phyloP scores from a whole-genome alignment of 2,888 invertebrate genomes.

The Drosophila mettleri region DNA sequence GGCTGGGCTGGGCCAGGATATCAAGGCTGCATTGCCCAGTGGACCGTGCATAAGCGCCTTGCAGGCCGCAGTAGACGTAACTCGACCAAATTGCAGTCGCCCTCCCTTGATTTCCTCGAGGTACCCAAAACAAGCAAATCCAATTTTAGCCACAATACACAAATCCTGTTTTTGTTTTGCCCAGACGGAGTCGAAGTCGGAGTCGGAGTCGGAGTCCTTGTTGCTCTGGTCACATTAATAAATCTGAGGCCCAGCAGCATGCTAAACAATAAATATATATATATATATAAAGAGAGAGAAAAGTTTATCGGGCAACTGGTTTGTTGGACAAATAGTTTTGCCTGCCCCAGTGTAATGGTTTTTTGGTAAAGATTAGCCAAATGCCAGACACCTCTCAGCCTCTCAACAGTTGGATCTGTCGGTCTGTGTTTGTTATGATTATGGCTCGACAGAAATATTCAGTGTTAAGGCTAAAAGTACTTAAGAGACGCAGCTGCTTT shows the following conservation, averaged over 20 bases:
- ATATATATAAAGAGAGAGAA: slow-evolving; percentile 7
- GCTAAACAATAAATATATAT: slow-evolving; percentile 42
- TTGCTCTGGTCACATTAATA: slow-evolving; percentile 51
- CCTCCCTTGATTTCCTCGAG: slow-evolving; percentile 39
- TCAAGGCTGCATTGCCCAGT: slow-evolving; percentile 59
- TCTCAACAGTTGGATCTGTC: slow-evolving; percentile 12
- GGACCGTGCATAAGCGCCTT: slow-evolving; percentile 59
- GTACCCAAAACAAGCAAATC: slow-evolving; percentile 69
- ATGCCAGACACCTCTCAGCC: slow-evolving; percentile 61
- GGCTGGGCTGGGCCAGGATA: too few relatives aligned
- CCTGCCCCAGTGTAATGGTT: slow-evolving; percentile 49
- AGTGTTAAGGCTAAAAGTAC: slow-evolving; percentile 19
- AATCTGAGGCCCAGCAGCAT: slow-evolving; percentile 50
- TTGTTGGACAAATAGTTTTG: slow-evolving; percentile 38
- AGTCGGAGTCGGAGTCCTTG: slow-evolving; percentile 2
- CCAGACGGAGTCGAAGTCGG: slow-evolving; percentile 3
- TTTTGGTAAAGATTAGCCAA: slow-evolving; percentile 67
- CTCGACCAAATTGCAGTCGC: slow-evolving; percentile 59
- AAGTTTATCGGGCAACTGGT: slow-evolving; percentile 29
- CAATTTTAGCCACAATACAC: slow-evolving; percentile 75
- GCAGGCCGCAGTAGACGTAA: slow-evolving; percentile 30
- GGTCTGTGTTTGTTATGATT: slow-evolving; percentile 51
- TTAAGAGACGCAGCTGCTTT: slow-evolving; percentile 39
- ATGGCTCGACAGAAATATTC: slow-evolving; percentile 22
- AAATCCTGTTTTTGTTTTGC: slow-evolving; percentile 76